Base-by-base conservation (phyloP, 2,113 vertebrate genomes). In the Saguinus imperator region DNA sequence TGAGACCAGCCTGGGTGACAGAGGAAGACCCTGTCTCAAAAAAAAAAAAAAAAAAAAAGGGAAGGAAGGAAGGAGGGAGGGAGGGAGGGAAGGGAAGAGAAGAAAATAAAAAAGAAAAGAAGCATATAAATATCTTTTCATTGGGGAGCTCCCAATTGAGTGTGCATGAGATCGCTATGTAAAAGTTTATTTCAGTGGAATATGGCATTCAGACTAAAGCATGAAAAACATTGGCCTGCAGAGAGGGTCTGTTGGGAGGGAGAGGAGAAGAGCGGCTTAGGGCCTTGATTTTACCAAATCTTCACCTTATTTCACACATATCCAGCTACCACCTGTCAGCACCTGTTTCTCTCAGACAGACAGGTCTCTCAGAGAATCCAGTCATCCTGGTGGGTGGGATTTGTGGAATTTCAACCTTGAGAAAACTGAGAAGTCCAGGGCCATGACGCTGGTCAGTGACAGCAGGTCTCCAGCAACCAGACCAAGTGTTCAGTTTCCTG, bases 401-500 rank as follows among this genome's bases (percentile, higher is more conserved):
- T 55, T 35, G 64, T 29, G 55, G 43, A 29, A 21, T 84, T 90
- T 89, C 87, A 45, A 1, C 37, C 40, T 50, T 9, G 61, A 87
- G 45, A 52, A 79, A n/a, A 64, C 3, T 10, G 25, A 48, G 35
- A 80, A 48, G 21, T 52, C 48, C 40, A 27, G 52, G 58, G 77
- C 61, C 64, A 32, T 4, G 3, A 32, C 32, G 21, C 75, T 57
- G 58, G 3, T 72, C 52, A 43, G 21, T 82, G 73, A 50, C 48
- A 82, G 20, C 5, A 73, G 76, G 61, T 86, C 72, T 66, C 25
- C 6, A 12, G 35, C n/a, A n/a, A 5, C 35, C 13, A 8, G 0
- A 27, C 48, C n/a, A 23, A 3, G 1, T 37, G 16, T 29, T 8
- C 35, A n/a, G 27, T 17, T 8, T 8, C 5, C 11, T 55, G 0